phyloP scores from a whole-genome alignment of 2,113 vertebrate species.

The Phalacrocorax carbo region DNA sequence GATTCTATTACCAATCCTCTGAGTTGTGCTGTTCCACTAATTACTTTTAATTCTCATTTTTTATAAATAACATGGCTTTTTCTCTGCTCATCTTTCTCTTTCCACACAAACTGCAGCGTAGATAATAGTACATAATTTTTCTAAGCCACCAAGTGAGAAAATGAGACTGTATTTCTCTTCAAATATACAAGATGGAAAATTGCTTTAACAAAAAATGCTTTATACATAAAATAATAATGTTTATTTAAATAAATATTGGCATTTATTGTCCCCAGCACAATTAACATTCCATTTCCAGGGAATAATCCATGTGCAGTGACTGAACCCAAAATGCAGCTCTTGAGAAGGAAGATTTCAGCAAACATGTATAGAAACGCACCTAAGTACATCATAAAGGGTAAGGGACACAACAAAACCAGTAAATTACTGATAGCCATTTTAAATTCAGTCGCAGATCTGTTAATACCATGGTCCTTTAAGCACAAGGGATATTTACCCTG shows the following conservation, averaged over 20 bases:
- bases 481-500: background rate
- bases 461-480: background rate
- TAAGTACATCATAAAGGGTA: background rate
- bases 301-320: background rate
- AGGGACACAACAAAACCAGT: background rate
- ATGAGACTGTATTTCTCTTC: background rate
- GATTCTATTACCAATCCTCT: conserved; percentile 31
- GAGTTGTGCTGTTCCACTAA: background rate
- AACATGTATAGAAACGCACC: background rate
- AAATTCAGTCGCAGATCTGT: background rate
- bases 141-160: background rate
- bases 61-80: background rate
- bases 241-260: conserved; percentile 4
- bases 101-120: background rate
- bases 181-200: background rate
- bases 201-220: background rate
- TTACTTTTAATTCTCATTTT: conserved; percentile 20
- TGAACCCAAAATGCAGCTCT: background rate
- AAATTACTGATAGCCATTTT: background rate
- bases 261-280: background rate
- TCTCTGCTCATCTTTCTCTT: background rate
- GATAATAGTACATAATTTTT: too few relatives aligned
- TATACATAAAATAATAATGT: background rate
- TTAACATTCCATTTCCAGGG: background rate
- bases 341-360: background rate